Conservation (phyloP, 2,797 vertebrate species). For the Chaenodraco wilsoni region DNA sequence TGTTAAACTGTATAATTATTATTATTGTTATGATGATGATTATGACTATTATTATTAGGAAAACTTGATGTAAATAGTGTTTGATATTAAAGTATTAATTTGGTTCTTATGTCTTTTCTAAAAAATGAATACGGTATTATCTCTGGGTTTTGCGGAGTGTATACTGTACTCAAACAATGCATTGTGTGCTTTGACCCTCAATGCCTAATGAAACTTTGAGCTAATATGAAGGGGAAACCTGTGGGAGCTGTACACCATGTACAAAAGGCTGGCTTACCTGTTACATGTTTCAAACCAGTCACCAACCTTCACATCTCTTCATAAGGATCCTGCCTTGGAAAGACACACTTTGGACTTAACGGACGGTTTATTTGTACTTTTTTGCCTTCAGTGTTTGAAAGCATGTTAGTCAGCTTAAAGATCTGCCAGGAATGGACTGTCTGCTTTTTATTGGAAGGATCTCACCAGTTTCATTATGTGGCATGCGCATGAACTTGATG, state of each 20-base stretch:
- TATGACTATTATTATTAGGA: constrained; percentile 90
- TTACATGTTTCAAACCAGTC: constrained; percentile 75
- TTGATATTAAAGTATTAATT: constrained; percentile 99
- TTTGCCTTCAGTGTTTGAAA: constrained; percentile 67
- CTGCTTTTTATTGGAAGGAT: constrained; percentile 79
- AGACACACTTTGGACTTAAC: constrained; percentile 62
- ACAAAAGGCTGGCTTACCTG: constrained; percentile 68
- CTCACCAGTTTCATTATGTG: constrained; percentile 82
- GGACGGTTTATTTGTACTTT: constrained; percentile 64
- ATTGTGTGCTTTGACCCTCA: constrained; percentile 81
- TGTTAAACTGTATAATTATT: constrained; percentile 94
- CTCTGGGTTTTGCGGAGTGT: constrained; percentile 89
- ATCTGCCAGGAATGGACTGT: constrained; percentile 76
- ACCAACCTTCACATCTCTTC: constrained; percentile 66
- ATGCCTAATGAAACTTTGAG: constrained; percentile 85
- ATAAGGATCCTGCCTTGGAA: constrained; percentile 68
- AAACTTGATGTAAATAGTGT: constrained; percentile 99
- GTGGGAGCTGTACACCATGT: constrained; percentile 66
- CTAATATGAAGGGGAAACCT: constrained; percentile 75
- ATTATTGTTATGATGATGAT: constrained; percentile 79
- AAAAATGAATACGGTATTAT: constrained; percentile 89
- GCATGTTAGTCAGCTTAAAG: constrained; percentile 69
- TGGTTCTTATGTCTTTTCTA: constrained; percentile 99
- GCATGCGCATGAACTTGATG: constrained; percentile 86
- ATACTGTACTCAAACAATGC: constrained; percentile 76